Conservation (phyloP, 2,797 vertebrate genomes). For the Todus mexicanus region DNA sequence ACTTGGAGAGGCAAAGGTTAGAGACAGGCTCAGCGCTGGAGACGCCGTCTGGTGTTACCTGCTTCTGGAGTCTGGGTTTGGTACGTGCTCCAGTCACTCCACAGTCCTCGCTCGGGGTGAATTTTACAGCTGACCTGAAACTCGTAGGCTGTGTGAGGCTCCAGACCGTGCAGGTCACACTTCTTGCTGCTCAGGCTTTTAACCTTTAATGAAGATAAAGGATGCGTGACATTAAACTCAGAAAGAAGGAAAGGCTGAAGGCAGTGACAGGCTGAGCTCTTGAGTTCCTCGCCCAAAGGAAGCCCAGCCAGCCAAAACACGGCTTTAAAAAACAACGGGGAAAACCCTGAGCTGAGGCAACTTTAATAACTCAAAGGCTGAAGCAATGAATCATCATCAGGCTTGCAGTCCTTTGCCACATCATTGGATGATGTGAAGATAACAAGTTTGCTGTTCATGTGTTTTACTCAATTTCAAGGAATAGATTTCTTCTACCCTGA, state of each 20-base stretch:
- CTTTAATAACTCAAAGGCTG: not conserved
- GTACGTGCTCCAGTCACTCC: conserved; percentile 84
- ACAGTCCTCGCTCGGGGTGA: conserved; percentile 70
- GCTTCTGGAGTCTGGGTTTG: conserved; percentile 78
- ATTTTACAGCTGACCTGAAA: conserved; percentile 84
- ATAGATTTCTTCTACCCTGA: fast-evolving
- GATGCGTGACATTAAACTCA: fast-evolving
- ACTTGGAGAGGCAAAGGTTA: not conserved
- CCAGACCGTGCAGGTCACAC: conserved; percentile 67
- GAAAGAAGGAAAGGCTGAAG: fast-evolving
- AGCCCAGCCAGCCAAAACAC: not conserved
- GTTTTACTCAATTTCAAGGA: not conserved
- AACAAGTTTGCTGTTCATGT: not conserved
- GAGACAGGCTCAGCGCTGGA: not conserved
- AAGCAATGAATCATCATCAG: not conserved
- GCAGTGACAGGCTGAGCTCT: fast-evolving
- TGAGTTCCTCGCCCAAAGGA: not conserved
- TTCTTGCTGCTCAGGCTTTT: not conserved
- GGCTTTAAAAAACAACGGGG: fast-evolving
- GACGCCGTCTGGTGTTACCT: conserved; percentile 60
- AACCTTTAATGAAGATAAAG: conserved; percentile 18
- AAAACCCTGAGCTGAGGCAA: not conserved
- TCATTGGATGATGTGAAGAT: fast-evolving
- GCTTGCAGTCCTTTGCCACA: not conserved
- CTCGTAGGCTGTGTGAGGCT: conserved; percentile 79